Conservation (phyloP, 1,140 invertebrate species). For the Odontomachus brunneus region DNA sequence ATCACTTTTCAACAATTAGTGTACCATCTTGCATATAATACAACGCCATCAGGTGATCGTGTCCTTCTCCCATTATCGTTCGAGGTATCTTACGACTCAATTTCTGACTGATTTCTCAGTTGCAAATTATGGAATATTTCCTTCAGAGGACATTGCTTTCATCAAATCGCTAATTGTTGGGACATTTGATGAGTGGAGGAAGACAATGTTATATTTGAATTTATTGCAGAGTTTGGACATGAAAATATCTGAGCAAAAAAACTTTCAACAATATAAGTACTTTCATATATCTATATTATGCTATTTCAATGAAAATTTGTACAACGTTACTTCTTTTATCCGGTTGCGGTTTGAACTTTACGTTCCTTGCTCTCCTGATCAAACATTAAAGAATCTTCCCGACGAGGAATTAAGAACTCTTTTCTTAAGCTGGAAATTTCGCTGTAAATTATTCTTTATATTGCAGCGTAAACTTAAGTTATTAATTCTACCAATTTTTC, state of each 20-base stretch:
- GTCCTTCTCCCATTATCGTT: background rate
- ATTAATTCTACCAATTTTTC: background rate
- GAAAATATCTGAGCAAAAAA: background rate
- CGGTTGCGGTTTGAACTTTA: background rate
- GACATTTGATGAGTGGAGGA: background rate
- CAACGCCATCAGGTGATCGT: slow-evolving; percentile 9
- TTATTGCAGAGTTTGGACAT: too few relatives aligned
- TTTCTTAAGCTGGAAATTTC: background rate
- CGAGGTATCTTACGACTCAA: slow-evolving; percentile 39
- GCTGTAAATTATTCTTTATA: background rate
- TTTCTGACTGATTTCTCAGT: slow-evolving; percentile 25
- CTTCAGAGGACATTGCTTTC: background rate
- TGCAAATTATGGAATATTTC: background rate
- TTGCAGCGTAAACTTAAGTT: background rate
- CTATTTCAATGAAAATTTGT: background rate
- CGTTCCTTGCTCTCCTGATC: slow-evolving; percentile 2
- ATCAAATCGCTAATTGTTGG: background rate
- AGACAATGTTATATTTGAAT: too few relatives aligned
- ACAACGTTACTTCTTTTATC: background rate
- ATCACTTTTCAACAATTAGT: slow-evolving; percentile 44
- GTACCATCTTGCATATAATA: slow-evolving; percentile 32
- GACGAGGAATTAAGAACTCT: background rate
- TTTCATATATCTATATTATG: background rate
- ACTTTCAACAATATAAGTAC: background rate
- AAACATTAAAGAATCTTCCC: background rate